Conservation (phyloP, 2,797 vertebrate genomes). For the Carapus acus region DNA sequence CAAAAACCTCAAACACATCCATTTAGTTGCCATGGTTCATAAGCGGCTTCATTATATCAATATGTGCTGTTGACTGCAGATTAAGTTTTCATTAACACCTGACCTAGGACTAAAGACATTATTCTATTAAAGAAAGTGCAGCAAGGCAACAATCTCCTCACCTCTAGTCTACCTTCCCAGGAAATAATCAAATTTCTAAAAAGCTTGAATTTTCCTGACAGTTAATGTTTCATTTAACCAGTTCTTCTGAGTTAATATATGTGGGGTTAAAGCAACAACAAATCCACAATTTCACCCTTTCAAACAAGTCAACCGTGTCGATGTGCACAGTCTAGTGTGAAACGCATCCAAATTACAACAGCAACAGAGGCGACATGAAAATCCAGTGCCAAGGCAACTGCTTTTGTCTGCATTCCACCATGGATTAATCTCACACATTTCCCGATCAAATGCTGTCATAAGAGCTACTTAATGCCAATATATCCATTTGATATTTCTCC, state of each 20-base stretch:
- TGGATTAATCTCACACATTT: constrained; percentile 21
- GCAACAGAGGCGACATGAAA: constrained; percentile 20
- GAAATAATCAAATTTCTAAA: too few species aligned
- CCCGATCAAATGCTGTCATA: constrained; percentile 25
- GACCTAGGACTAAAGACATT: neutral
- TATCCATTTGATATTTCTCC: constrained; percentile 1
- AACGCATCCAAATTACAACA: constrained; percentile 13
- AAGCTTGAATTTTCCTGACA: too few species aligned
- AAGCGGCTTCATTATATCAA: constrained; percentile 5
- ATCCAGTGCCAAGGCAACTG: constrained; percentile 26
- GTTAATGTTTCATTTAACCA: too few species aligned
- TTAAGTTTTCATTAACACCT: neutral
- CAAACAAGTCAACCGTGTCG: too few species aligned
- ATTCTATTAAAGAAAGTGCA: too few species aligned
- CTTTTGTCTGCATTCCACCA: constrained; percentile 16
- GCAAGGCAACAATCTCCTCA: too few species aligned
- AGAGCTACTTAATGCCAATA: constrained; percentile 8
- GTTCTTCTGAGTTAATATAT: too few species aligned
- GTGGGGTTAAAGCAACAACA: too few species aligned
- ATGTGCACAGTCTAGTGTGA: too few species aligned
- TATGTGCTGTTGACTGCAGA: constrained; percentile 10
- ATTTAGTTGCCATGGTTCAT: constrained; percentile 9
- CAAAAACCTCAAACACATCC: constrained; percentile 12
- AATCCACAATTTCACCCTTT: too few species aligned
- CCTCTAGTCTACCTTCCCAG: too few species aligned